phyloP scores from a whole-genome alignment of 2,797 vertebrate species.

The Melanotaenia parkinsoni region DNA sequence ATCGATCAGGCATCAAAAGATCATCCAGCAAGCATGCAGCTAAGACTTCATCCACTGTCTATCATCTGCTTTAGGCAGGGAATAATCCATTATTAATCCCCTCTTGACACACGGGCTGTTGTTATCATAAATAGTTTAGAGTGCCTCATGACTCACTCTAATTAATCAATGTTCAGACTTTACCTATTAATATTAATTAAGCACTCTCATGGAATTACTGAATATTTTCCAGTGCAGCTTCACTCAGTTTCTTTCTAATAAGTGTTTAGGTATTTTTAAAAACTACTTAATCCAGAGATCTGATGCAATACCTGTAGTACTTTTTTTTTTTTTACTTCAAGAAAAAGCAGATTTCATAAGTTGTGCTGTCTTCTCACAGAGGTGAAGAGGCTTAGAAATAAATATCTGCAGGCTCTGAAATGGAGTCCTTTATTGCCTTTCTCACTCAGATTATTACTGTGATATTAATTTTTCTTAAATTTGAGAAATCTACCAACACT shows the following conservation, averaged over 20 bases:
- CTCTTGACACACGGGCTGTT: conserved; percentile 59
- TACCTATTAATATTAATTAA: conserved; percentile 48
- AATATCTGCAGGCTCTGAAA: conserved; percentile 39
- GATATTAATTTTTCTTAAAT: conserved; percentile 28
- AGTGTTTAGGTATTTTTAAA: neutral
- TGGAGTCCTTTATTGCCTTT: conserved; percentile 26
- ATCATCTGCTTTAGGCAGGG: conserved; percentile 44
- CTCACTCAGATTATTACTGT: conserved; percentile 10
- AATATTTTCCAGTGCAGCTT: neutral
- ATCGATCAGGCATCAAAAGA: conserved; percentile 65
- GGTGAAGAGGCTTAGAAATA: conserved; percentile 33
- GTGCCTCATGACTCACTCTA: conserved; percentile 40
- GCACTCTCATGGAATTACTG: conserved; percentile 2
- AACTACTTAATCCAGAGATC: neutral
- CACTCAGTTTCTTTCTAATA: neutral
- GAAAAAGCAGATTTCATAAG: conserved; percentile 30
- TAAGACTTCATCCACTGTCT: conserved; percentile 52
- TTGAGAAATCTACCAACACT: neutral
- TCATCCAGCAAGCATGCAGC: conserved; percentile 37
- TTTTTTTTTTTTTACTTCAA: conserved; percentile 12
- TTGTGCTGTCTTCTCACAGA: conserved; percentile 33
- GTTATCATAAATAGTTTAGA: conserved; percentile 71
- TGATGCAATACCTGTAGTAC: neutral
- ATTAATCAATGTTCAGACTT: conserved; percentile 57
- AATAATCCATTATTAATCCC: conserved; percentile 66